These are phyloP conservation scores for Alcis repandata DNA, from an alignment of 2,888 invertebrate species.

Conservation along the genomic window DNA sequence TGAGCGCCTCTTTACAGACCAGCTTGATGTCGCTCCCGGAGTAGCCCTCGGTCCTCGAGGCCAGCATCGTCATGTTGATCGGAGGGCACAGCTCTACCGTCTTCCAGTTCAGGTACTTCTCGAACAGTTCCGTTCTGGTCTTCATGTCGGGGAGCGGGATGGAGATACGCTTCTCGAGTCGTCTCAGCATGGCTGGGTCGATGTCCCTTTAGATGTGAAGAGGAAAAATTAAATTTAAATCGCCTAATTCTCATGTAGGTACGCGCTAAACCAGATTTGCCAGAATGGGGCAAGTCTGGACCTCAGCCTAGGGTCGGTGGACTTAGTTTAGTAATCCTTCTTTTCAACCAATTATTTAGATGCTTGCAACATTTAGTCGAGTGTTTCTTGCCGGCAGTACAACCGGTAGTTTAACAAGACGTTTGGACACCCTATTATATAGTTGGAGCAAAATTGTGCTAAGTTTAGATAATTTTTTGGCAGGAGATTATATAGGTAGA, in stretches of 20 bases:
- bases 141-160: conserved; percentile 91
- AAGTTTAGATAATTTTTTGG: too few relatives aligned
- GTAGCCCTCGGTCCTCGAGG: conserved; percentile 89
- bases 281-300: too few relatives aligned
- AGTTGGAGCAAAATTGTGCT: too few relatives aligned
- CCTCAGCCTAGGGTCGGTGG: too few relatives aligned
- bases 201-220: conserved; percentile 88
- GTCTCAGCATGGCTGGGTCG: conserved; percentile 94
- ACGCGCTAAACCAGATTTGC: too few relatives aligned
- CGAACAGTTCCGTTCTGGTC: conserved; percentile 90
- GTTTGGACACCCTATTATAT: too few relatives aligned
- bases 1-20: conserved; percentile 95
- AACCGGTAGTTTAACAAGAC: too few relatives aligned
- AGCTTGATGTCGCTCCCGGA: conserved; percentile 96
- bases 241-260: background rate
- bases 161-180: conserved; percentile 95
- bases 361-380: too few relatives aligned
- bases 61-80: conserved; percentile 78
- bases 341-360: too few relatives aligned
- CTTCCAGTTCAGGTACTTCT: conserved; percentile 85
- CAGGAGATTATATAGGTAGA: too few relatives aligned
- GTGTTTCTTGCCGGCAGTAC: too few relatives aligned
- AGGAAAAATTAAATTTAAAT: background rate
- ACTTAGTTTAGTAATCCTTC: too few relatives aligned
- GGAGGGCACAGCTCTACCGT: conserved; percentile 77